Evolutionary conservation across 2,888 invertebrate species (phyloP).

Genomic region (Tipula confusa): DNA sequence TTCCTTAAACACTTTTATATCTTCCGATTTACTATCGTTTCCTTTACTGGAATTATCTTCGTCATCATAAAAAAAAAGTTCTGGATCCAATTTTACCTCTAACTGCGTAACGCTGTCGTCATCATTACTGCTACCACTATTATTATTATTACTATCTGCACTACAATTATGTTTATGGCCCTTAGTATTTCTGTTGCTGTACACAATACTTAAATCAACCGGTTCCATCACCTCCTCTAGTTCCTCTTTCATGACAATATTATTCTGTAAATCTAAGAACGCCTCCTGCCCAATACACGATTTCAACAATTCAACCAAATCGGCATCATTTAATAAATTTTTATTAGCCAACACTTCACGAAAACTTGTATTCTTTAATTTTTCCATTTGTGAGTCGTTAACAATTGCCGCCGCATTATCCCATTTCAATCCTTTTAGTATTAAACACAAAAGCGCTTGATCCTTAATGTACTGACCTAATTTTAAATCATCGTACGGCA

Average conservation of each 20-base stretch:
- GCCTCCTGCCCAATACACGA: constrained; percentile 41
- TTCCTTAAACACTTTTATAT: not conserved
- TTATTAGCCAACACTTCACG: constrained; percentile 45
- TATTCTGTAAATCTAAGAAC: not conserved
- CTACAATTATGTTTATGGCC: not conserved
- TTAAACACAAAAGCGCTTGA: constrained; percentile 47
- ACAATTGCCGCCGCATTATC: constrained; percentile 38
- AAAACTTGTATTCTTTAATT: constrained; percentile 45
- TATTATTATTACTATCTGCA: constrained; percentile 3
- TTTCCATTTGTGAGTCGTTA: constrained; percentile 43
- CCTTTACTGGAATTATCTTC: constrained; percentile 32
- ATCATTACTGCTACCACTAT: constrained; percentile 39
- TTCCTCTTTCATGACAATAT: not conserved
- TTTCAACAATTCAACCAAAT: constrained; percentile 47
- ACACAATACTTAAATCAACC: not conserved
- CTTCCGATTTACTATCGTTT: constrained; percentile 32
- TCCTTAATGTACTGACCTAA: constrained; percentile 48
- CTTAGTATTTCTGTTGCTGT: not conserved
- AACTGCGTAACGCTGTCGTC: constrained; percentile 36
- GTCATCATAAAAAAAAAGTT: constrained; percentile 36
- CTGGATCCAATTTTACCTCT: constrained; percentile 39
- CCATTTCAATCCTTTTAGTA: constrained; percentile 49
- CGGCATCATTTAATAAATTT: constrained; percentile 47
- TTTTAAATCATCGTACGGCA: constrained; percentile 41
- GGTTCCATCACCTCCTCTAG: not conserved